Conservation (phyloP, 2,888 invertebrate genomes). For the Caenorhabditis japonica region DNA sequence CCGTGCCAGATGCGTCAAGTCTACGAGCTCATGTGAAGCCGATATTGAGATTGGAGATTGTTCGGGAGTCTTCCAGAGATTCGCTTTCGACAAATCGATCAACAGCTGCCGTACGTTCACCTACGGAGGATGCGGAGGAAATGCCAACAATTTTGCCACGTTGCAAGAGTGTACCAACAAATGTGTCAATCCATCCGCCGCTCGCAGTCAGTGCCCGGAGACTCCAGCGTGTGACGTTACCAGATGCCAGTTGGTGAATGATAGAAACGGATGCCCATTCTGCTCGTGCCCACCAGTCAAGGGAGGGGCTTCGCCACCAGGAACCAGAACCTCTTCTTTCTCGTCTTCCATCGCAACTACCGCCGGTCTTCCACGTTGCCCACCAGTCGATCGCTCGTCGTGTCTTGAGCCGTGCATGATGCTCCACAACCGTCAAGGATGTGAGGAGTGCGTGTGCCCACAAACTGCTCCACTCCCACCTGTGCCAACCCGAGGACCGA, state of each 20-base stretch:
- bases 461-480: slow-evolving; percentile 34
- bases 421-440: slow-evolving; percentile 73
- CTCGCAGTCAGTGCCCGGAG: slow-evolving; percentile 70
- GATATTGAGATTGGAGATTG: slow-evolving; percentile 73
- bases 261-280: slow-evolving; percentile 73
- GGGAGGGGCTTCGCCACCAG: slow-evolving; percentile 36
- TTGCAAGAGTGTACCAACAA: slow-evolving; percentile 69
- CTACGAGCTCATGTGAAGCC: slow-evolving; percentile 63
- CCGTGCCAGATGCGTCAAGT: slow-evolving; percentile 62
- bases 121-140: slow-evolving; percentile 76
- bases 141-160: slow-evolving; percentile 76
- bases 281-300: slow-evolving; percentile 74
- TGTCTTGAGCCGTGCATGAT: slow-evolving; percentile 76
- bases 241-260: slow-evolving; percentile 73
- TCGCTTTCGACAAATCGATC: slow-evolving; percentile 76
- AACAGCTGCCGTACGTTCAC: slow-evolving; percentile 72
- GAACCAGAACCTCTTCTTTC: slow-evolving; percentile 10
- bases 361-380: slow-evolving; percentile 56
- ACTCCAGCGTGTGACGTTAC: slow-evolving; percentile 70
- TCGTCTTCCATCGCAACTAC: too few species aligned
- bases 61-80: slow-evolving; percentile 70
- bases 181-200: slow-evolving; percentile 67
- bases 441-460: slow-evolving; percentile 75
- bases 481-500: slow-evolving; percentile 8
- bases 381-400: slow-evolving; percentile 66